These are phyloP conservation scores for Phylloscopus trochiloides DNA, from an alignment of 2,113 vertebrate genomes.

Conservation along the genomic window DNA sequence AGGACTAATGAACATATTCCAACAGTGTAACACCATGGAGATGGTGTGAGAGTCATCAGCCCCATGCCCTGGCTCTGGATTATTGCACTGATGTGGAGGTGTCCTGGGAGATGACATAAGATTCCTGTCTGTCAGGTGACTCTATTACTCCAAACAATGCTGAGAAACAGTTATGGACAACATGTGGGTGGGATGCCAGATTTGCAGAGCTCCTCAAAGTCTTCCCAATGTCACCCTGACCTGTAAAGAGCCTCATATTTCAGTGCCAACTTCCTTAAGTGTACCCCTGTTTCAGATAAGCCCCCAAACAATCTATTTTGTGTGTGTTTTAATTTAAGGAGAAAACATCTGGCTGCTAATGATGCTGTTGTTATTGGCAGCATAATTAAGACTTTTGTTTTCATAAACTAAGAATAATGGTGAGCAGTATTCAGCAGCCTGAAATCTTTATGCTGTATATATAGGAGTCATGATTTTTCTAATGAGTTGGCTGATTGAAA, in stretches of 20 bases:
- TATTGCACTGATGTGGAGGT: neutral
- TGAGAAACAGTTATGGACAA: neutral
- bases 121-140: neutral
- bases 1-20: neutral
- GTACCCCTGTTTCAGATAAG: neutral
- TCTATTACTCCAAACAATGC: neutral
- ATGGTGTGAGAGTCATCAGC: neutral
- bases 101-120: neutral
- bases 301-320: neutral
- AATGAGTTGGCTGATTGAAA: constrained; percentile 29
- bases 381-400: constrained; percentile 56
- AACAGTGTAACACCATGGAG: fast-evolving
- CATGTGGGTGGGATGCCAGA: neutral
- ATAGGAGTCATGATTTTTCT: constrained; percentile 45
- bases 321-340: neutral
- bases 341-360: constrained; percentile 39
- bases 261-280: neutral
- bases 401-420: constrained; percentile 42
- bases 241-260: neutral
- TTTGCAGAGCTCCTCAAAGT: neutral
- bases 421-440: neutral
- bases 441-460: constrained; percentile 13
- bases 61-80: neutral
- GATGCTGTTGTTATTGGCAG: constrained; percentile 38
- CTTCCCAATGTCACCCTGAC: neutral